Conservation (phyloP, 2,797 vertebrate genomes). For the Podarcis lilfordi region DNA sequence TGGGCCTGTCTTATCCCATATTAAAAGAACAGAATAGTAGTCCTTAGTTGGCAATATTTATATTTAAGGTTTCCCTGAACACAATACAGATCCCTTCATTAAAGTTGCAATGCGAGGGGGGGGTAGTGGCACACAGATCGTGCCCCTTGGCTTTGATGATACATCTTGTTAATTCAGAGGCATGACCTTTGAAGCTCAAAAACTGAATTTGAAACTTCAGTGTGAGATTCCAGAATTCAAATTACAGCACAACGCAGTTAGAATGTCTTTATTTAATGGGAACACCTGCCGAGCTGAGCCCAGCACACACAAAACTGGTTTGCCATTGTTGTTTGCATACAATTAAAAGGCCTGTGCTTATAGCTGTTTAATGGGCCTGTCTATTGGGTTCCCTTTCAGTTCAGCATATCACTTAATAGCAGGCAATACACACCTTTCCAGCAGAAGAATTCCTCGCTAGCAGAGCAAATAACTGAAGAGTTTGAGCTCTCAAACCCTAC, state of each 20-base stretch:
- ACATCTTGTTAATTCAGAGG: neutral
- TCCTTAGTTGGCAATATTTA: neutral
- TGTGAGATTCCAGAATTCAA: neutral
- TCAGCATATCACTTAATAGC: constrained; percentile 21
- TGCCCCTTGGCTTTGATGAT: neutral
- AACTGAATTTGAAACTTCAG: neutral
- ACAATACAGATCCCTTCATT: neutral
- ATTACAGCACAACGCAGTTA: neutral
- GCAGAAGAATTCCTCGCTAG: neutral
- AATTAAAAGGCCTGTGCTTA: constrained; percentile 25
- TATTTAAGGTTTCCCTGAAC: neutral
- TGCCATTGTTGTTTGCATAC: constrained; percentile 14
- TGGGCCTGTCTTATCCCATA: too few species aligned
- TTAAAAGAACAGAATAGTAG: neutral
- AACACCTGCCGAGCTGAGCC: neutral
- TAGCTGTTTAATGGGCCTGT: constrained; percentile 25
- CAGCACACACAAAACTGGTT: constrained; percentile 13
- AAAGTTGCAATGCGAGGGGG: neutral
- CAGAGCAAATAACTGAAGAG: neutral
- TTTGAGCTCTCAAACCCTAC: neutral
- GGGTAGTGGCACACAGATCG: neutral
- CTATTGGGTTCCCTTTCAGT: constrained; percentile 10
- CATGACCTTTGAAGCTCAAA: neutral
- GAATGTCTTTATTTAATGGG: constrained; percentile 10
- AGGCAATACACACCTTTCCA: constrained; percentile 1